Percentiles rank a stretch among this genome's conserved stretches.
Evolutionary conservation across 2,113 vertebrate genomes (phyloP).

Genomic region (Zootoca vivipara): DNA sequence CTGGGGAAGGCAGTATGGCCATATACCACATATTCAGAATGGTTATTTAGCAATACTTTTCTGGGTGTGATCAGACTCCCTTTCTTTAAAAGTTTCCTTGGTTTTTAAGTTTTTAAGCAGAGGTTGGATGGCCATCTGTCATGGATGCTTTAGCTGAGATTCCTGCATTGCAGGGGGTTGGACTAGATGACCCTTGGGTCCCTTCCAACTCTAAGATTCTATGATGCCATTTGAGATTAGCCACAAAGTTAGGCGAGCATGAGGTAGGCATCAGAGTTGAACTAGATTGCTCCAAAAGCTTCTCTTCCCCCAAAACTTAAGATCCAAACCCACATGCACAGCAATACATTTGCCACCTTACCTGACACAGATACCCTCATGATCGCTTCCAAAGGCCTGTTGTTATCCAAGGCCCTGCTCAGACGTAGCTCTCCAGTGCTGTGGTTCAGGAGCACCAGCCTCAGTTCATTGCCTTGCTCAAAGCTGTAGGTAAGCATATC

Average conservation of each 20-base stretch:
- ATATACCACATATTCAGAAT: neutral
- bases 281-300: neutral
- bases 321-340: neutral
- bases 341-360: constrained; percentile 68
- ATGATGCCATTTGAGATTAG: too few relatives aligned
- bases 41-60: neutral
- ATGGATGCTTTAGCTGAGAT: too few relatives aligned
- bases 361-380: constrained; percentile 95
- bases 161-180: too few relatives aligned
- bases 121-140: too few relatives aligned
- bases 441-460: constrained; percentile 89
- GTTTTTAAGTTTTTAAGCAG: too few relatives aligned
- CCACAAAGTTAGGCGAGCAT: neutral
- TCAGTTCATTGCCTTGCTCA: constrained; percentile 91
- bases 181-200: too few relatives aligned
- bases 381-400: constrained; percentile 92
- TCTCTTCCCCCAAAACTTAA: neutral
- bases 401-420: constrained; percentile 92
- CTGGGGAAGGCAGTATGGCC: neutral
- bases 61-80: neutral
- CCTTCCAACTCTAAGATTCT: too few relatives aligned
- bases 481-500: constrained; percentile 90
- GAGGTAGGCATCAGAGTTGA: neutral
- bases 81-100: neutral
- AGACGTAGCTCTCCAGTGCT: constrained; percentile 90